Conservation (phyloP, 1,140 invertebrate genomes). For the Macrostomum lignano region DNA sequence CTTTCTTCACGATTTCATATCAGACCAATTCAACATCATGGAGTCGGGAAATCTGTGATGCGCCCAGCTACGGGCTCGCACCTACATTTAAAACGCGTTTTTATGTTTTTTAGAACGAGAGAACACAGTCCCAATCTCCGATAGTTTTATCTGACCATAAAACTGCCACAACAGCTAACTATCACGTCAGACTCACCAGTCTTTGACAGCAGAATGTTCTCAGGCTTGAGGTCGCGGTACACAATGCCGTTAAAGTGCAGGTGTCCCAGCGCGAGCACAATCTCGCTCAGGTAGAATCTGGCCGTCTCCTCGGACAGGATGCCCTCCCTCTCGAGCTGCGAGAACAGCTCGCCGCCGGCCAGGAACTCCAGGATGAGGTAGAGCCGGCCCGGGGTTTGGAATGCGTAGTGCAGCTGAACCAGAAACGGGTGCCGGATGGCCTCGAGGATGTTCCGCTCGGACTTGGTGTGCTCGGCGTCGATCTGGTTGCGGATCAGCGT, state of each 20-base stretch:
- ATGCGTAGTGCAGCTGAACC: conserved; percentile 67
- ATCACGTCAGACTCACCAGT: too few species aligned
- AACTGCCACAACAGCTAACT: too few species aligned
- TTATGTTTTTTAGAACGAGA: conserved; percentile 7
- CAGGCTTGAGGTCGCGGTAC: conserved; percentile 59
- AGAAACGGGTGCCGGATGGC: conserved; percentile 43
- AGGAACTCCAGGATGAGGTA: conserved; percentile 76
- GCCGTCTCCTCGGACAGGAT: conserved; percentile 1
- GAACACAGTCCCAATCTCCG: conserved; percentile 7
- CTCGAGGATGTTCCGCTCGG: conserved; percentile 83
- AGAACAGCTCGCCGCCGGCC: conserved; percentile 64
- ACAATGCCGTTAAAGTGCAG: conserved; percentile 43
- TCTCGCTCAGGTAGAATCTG: conserved; percentile 59
- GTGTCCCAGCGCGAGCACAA: conserved; percentile 60
- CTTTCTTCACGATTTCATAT: too few species aligned
- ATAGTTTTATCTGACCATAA: too few species aligned
- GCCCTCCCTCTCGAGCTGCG: conserved; percentile 36
- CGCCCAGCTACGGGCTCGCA: too few species aligned
- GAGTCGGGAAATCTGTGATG: too few species aligned
- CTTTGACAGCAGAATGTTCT: conserved; percentile 48
- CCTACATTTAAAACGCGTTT: too few species aligned
- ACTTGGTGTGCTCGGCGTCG: conserved; percentile 94
- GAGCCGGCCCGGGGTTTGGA: conserved; percentile 64
- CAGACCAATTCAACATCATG: too few species aligned
- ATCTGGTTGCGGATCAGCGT: conserved; percentile 92